Evolutionary conservation across 2,113 vertebrate genomes (phyloP).

Genomic region (Myiozetetes cayanensis): DNA sequence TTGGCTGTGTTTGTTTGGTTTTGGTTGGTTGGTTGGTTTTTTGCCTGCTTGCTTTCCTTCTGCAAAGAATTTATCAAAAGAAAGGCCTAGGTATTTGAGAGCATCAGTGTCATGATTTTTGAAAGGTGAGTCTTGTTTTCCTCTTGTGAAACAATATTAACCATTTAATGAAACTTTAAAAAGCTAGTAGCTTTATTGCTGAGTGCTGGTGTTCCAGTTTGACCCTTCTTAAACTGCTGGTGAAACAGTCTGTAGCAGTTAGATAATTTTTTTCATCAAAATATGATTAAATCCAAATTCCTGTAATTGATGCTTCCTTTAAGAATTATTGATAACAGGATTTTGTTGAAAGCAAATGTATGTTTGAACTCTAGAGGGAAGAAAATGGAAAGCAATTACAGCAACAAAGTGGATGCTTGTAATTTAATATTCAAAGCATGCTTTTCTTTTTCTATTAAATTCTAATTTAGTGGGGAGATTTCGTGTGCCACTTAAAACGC

Average conservation of each 20-base stretch:
- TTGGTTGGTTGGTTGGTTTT: neutral
- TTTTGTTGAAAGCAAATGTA: neutral
- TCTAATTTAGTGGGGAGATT: neutral
- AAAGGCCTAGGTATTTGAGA: neutral
- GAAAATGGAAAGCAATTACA: slow-evolving; percentile 23
- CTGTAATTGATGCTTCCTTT: slow-evolving; percentile 15
- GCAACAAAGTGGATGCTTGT: neutral
- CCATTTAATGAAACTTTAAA: neutral
- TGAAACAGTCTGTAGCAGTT: slow-evolving; percentile 6
- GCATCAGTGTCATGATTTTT: neutral
- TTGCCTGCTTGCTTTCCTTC: neutral
- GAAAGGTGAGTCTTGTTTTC: neutral
- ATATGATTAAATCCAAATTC: slow-evolving; percentile 19
- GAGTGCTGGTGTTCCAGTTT: neutral
- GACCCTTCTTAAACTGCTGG: neutral
- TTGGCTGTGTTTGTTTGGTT: neutral
- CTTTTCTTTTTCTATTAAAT: neutral
- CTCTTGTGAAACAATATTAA: neutral
- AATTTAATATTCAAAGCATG: slow-evolving; percentile 4
- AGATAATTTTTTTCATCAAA: slow-evolving; percentile 18
- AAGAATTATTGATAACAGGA: neutral
- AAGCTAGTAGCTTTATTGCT: neutral
- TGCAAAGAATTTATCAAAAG: neutral
- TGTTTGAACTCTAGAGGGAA: neutral
- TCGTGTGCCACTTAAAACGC: neutral